Conservation (phyloP, 2,113 vertebrate genomes). For the Nothocercus nigrocapillus region DNA sequence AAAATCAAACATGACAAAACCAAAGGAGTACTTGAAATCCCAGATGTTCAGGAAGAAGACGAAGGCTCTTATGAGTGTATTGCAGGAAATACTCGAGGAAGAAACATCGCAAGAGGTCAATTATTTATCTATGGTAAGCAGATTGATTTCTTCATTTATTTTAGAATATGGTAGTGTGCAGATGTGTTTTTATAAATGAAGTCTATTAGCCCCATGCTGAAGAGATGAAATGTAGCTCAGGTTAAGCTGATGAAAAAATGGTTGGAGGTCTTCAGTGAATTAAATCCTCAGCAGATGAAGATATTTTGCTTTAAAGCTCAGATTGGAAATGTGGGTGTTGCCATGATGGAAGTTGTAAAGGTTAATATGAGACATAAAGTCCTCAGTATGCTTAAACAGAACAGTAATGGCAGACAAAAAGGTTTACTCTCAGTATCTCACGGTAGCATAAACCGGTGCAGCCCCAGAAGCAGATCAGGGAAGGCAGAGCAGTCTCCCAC, state of each 20-base stretch:
- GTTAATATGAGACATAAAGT: neutral
- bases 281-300: neutral
- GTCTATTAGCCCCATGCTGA: neutral
- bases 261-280: neutral
- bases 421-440: neutral
- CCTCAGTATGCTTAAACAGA: neutral
- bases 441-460: neutral
- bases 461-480: neutral
- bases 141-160: neutral
- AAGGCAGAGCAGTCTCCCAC: neutral
- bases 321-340: neutral
- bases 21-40: slow-evolving; percentile 87
- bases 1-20: slow-evolving; percentile 83
- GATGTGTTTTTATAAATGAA: neutral
- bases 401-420: neutral
- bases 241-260: slow-evolving; percentile 12
- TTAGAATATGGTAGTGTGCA: neutral
- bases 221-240: neutral
- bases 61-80: slow-evolving; percentile 86
- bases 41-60: slow-evolving; percentile 86
- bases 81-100: slow-evolving; percentile 84
- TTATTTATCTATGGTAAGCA: slow-evolving; percentile 87
- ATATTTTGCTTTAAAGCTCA: neutral
- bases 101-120: slow-evolving; percentile 83
- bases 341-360: neutral